These are phyloP conservation scores for Tenualosa ilisha DNA, from an alignment of 2,797 vertebrate genomes.

Conservation along the genomic window DNA sequence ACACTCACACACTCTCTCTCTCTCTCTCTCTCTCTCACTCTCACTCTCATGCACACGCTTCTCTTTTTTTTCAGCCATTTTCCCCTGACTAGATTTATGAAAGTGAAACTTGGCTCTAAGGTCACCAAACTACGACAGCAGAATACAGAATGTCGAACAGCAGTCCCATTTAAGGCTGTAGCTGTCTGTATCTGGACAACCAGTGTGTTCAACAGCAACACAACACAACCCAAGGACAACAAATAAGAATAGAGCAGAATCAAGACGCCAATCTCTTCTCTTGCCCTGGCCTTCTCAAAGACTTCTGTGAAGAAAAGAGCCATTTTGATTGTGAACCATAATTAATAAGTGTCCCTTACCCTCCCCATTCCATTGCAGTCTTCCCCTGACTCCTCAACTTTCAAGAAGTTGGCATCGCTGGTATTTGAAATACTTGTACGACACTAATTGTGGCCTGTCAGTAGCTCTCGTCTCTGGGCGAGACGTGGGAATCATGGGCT, in stretches of 20 bases:
- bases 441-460: constrained; percentile 11
- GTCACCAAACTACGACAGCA: constrained; percentile 8
- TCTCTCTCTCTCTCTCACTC: not conserved
- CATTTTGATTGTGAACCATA: not conserved
- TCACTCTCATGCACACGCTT: not conserved
- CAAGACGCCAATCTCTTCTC: not conserved
- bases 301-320: not conserved
- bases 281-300: not conserved
- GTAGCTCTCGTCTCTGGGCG: not conserved
- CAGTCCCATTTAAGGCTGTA: not conserved
- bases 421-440: not conserved
- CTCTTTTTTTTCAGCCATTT: not conserved
- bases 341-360: not conserved
- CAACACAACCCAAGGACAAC: not conserved
- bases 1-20: not conserved
- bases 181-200: not conserved
- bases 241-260: not conserved
- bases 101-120: constrained; percentile 21
- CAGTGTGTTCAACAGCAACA: not conserved
- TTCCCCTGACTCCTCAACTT: not conserved
- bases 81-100: constrained; percentile 19
- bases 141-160: not conserved
- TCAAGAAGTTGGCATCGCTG: not conserved
- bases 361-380: not conserved
- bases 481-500: not conserved